Conservation (phyloP, 2,797 vertebrate genomes). For the Lates japonicus region DNA sequence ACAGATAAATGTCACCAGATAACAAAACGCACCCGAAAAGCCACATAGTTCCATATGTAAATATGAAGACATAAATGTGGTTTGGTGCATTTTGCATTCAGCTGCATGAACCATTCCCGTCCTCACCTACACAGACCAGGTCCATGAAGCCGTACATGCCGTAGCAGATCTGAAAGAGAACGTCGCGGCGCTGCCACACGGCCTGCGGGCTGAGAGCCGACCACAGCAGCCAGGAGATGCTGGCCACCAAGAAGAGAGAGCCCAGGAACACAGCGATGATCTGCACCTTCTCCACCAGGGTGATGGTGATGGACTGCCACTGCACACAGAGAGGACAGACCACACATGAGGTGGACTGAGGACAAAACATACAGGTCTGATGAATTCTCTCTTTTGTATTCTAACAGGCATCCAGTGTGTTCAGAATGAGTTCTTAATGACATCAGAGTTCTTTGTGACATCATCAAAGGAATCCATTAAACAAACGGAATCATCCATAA, state of each 20-base stretch:
- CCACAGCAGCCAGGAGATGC: constrained; percentile 97
- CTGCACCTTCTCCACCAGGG: constrained; percentile 98
- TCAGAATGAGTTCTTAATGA: too few species aligned
- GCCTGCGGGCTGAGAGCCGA: constrained; percentile 95
- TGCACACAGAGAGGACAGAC: constrained; percentile 65
- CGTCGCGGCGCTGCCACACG: constrained; percentile 95
- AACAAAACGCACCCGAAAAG: not conserved
- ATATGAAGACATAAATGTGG: too few species aligned
- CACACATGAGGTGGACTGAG: not conserved
- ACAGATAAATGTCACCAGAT: too few species aligned
- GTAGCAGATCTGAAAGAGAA: constrained; percentile 97
- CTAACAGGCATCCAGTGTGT: too few species aligned
- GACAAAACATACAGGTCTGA: too few species aligned
- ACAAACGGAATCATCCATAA: too few species aligned
- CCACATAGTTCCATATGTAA: not conserved
- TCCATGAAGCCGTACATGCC: constrained; percentile 98
- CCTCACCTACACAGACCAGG: constrained; percentile 96
- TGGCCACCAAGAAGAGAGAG: constrained; percentile 95
- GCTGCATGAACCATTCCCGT: not conserved
- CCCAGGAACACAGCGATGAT: constrained; percentile 97
- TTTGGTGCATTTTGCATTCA: not conserved
- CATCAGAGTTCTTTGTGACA: too few species aligned
- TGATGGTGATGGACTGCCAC: constrained; percentile 97
- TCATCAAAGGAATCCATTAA: too few species aligned
- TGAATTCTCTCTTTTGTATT: too few species aligned